Conservation (phyloP, 1,140 invertebrate genomes). For the Saxidomus purpurata region DNA sequence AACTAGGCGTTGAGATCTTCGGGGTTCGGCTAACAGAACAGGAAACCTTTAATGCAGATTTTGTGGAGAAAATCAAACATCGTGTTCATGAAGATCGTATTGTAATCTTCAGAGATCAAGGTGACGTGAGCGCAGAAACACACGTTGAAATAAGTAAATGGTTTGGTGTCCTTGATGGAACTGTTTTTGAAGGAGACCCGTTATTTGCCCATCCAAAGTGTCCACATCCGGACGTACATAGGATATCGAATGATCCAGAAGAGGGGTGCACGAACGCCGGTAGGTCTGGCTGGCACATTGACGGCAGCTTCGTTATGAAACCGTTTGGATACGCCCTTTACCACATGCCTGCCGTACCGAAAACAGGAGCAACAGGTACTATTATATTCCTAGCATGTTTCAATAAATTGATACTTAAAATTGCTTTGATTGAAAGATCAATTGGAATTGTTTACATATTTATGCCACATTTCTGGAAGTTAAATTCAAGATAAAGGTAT, state of each 20-base stretch:
- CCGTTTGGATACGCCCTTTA: constrained; percentile 87
- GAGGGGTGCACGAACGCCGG: constrained; percentile 87
- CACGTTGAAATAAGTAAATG: constrained; percentile 87
- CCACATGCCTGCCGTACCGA: constrained; percentile 86
- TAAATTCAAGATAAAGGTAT: too few relatives aligned
- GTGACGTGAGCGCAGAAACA: constrained; percentile 84
- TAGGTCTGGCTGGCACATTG: constrained; percentile 88
- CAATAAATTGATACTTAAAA: too few relatives aligned
- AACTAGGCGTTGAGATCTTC: constrained; percentile 82
- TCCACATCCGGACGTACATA: constrained; percentile 87
- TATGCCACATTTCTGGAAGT: too few relatives aligned
- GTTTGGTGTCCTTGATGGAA: constrained; percentile 87
- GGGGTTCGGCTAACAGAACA: constrained; percentile 85
- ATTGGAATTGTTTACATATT: too few relatives aligned
- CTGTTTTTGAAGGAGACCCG: constrained; percentile 85
- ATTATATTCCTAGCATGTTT: too few relatives aligned
- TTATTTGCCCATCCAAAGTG: constrained; percentile 84
- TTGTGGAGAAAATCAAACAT: constrained; percentile 85
- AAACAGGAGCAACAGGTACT: constrained; percentile 84
- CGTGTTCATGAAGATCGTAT: constrained; percentile 86
- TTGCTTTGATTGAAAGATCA: too few relatives aligned
- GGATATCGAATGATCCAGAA: constrained; percentile 86
- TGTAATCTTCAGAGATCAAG: constrained; percentile 87
- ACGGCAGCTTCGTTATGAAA: constrained; percentile 87
- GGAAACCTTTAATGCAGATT: constrained; percentile 79